Evolutionary conservation across 37 sponge, comb jelly and placozoan species (phyloP).

Genomic region (Petrosia ficiformis): DNA sequence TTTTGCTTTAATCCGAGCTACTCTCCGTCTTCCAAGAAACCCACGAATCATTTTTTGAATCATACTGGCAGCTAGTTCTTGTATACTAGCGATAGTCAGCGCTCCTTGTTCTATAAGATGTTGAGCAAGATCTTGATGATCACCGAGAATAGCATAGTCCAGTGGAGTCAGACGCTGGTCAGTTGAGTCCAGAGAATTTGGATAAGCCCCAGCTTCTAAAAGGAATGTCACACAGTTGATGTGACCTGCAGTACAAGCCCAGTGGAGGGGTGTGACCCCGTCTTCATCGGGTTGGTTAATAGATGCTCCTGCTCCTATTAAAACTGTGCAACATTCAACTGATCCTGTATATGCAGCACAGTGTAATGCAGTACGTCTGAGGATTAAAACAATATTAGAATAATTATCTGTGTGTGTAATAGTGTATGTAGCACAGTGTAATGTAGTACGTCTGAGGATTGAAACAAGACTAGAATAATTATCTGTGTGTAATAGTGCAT

Average conservation of each 20-base stretch:
- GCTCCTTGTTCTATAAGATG: constrained; percentile 79
- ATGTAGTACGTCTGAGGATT: constrained; percentile 55
- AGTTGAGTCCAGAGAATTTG: constrained; percentile 69
- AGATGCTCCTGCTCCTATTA: constrained; percentile 57
- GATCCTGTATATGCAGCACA: constrained; percentile 83
- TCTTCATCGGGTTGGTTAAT: constrained; percentile 65
- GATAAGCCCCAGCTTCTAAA: constrained; percentile 58
- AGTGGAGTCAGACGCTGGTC: constrained; percentile 80
- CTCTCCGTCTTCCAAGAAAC: constrained; percentile 21
- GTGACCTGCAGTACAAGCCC: constrained; percentile 79
- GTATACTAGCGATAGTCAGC: constrained; percentile 78
- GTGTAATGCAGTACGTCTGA: constrained; percentile 78
- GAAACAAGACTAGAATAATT: too few species aligned
- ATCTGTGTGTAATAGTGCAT: constrained; percentile 25
- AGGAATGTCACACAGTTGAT: constrained; percentile 53
- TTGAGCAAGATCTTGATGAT: constrained; percentile 79
- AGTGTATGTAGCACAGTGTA: constrained; percentile 85
- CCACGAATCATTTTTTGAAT: constrained; percentile 59
- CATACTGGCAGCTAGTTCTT: constrained; percentile 76
- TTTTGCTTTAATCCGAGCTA: background rate
- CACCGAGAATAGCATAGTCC: constrained; percentile 88
- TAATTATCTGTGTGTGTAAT: background rate
- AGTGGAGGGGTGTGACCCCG: constrained; percentile 86
- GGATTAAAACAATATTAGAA: too few species aligned
- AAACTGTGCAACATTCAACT: constrained; percentile 49